These are phyloP conservation scores for Discoglossus pictus DNA, from an alignment of 2,797 vertebrate genomes.

Conservation along the genomic window DNA sequence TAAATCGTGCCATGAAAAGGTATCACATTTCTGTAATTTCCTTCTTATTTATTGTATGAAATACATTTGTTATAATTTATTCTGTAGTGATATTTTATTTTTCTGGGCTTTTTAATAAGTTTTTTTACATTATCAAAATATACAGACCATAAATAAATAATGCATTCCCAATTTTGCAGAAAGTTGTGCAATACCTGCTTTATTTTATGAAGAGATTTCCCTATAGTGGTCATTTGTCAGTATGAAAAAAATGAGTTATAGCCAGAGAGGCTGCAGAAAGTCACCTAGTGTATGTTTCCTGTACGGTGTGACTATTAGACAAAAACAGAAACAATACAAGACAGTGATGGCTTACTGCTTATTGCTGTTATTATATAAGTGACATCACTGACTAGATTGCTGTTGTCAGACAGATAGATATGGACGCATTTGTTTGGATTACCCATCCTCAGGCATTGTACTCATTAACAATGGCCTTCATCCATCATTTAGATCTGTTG, in stretches of 20 bases:
- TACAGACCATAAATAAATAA: too few relatives aligned
- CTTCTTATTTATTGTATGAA: too few relatives aligned
- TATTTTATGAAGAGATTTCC: too few relatives aligned
- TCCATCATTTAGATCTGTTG: constrained; percentile 47
- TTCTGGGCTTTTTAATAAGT: too few relatives aligned
- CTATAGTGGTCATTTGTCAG: too few relatives aligned
- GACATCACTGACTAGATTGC: constrained; percentile 25
- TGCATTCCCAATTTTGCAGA: too few relatives aligned
- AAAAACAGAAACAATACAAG: constrained; percentile 5
- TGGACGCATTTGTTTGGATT: constrained; percentile 17
- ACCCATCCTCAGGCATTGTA: not conserved
- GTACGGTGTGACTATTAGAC: constrained; percentile 4
- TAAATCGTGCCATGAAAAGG: too few relatives aligned
- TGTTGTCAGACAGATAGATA: constrained; percentile 46
- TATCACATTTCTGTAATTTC: too few relatives aligned
- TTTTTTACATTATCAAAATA: too few relatives aligned
- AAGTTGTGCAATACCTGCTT: too few relatives aligned
- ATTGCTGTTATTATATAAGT: constrained; percentile 25
- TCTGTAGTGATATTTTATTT: too few relatives aligned
- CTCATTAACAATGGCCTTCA: constrained; percentile 23
- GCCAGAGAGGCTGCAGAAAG: not conserved
- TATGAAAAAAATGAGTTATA: constrained; percentile 7
- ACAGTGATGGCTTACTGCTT: constrained; percentile 19
- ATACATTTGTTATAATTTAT: too few relatives aligned
- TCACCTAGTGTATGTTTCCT: constrained; percentile 6